Base-by-base conservation (phyloP, 2,113 vertebrate genomes). In the Hippocampus mohnikei region DNA sequence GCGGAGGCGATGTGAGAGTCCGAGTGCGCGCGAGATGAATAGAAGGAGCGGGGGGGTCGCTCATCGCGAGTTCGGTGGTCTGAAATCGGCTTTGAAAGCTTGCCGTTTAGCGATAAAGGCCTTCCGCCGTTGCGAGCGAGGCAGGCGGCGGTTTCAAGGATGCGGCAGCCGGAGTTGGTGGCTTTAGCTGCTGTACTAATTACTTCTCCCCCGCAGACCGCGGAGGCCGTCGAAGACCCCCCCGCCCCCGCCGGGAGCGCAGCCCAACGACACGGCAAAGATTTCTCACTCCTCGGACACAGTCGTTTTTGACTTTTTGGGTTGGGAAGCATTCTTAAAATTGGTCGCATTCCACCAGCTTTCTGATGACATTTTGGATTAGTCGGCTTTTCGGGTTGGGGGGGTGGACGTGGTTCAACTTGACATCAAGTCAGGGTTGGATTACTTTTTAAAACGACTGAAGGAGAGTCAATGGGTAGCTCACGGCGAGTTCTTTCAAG, bases 111-210 rank as follows among this genome's bases (percentile, higher is more conserved):
- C 18, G 33, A 40, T 21, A 72, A 29, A 67, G 16, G 68, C 23
- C 46, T 64, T 50, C 70, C 41, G 59, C 25, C 70, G 71, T 78
- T 41, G 66, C 72, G 79, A 75, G 41, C 29, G 16, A 65, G 71
- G 70, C 18, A 65, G 69, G 70, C 61, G 44, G 37, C 29, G 58
- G 63, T 67, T 74, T 42, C 69, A 73, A 86, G 81, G 87, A 83
- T 88, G 85, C 84, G 85, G 85, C 74, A 66, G 69, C 72, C 73
- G 68, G 65, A 74, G 50, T 48, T 40, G 77, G 77, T 75, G 82
- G 87, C 81, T 90, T 90, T 84, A 84, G 70, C 79, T 69, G 52
- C 46, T 53, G 77, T 71, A 76, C 84, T 86, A 79, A 88, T 88
- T 91, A 83, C 62, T 50, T 71, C 83, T 56, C 33, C 70, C 60